Conservation (phyloP, 2,888 invertebrate genomes). For the Eupithecia subumbrata region DNA sequence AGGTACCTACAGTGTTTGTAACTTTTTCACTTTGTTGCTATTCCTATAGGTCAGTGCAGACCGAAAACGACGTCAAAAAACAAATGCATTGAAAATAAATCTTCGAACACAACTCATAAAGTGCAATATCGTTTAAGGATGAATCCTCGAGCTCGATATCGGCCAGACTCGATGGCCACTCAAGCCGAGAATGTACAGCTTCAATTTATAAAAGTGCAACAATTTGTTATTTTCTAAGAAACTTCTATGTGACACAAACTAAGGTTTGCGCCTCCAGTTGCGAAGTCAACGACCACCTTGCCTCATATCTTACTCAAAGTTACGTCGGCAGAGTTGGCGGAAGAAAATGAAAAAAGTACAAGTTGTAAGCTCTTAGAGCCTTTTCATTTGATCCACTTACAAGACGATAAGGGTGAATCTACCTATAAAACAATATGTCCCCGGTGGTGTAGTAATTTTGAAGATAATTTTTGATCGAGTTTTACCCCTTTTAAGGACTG, state of each 20-base stretch:
- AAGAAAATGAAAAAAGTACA: background rate
- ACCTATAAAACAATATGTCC: too few relatives aligned
- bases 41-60: background rate
- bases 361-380: background rate
- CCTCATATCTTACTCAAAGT: slow-evolving; percentile 22
- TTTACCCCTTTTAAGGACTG: too few relatives aligned
- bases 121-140: background rate
- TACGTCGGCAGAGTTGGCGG: slow-evolving; percentile 6
- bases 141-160: background rate
- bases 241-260: slow-evolving; percentile 28
- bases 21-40: background rate
- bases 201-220: slow-evolving; percentile 22
- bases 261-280: slow-evolving; percentile 24
- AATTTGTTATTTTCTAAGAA: slow-evolving; percentile 16
- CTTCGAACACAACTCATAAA: background rate
- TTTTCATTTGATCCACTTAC: background rate
- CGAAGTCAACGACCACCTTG: slow-evolving; percentile 22
- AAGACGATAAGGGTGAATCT: background rate
- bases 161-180: background rate
- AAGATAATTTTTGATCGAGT: background rate
- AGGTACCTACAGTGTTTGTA: background rate
- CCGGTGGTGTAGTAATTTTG: background rate
- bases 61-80: background rate
- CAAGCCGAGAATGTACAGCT: background rate
- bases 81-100: background rate